Percentiles rank a stretch among this genome's conserved stretches.
These are phyloP conservation scores for Cephus nigrinus DNA, from an alignment of 2,888 invertebrate species.

Conservation along the genomic window DNA sequence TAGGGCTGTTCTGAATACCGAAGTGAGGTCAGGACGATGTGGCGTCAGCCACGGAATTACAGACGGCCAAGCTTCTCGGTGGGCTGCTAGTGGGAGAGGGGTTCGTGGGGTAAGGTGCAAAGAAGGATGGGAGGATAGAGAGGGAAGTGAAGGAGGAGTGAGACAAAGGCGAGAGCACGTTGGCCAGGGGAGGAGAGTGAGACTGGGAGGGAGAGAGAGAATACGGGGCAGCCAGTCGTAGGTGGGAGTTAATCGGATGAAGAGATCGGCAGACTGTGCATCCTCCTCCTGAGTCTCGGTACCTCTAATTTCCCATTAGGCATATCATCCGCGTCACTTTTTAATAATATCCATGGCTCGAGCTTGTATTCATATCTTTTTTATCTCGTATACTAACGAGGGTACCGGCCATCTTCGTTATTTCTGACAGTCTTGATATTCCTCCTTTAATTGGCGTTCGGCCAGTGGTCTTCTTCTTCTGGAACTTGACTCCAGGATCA, in stretches of 20 bases:
- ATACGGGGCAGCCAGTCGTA: slow-evolving; percentile 17
- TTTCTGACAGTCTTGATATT: not conserved
- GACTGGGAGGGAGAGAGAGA: slow-evolving; percentile 2
- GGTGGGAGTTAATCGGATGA: slow-evolving; percentile 58
- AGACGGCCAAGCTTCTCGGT: not conserved
- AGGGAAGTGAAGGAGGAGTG: slow-evolving; percentile 1
- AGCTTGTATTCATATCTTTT: not conserved
- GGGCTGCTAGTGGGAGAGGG: not conserved
- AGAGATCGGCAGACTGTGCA: slow-evolving; percentile 57
- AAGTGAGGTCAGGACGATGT: slow-evolving; percentile 23
- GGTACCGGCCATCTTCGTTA: not conserved
- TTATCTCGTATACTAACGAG: not conserved
- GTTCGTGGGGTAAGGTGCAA: not conserved
- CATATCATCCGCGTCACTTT: not conserved
- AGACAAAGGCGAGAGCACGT: not conserved
- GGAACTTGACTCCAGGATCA: not conserved
- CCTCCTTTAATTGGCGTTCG: not conserved
- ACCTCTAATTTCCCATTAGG: not conserved
- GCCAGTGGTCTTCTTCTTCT: not conserved
- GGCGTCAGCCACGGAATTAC: slow-evolving; percentile 5
- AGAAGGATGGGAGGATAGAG: not conserved
- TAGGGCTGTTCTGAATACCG: slow-evolving; percentile 20
- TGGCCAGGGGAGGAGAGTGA: slow-evolving; percentile 8
- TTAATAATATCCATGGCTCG: not conserved
- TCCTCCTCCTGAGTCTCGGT: slow-evolving; percentile 43